A percentile compares a stretch with the other conserved stretches of the same genome.
Conservation (phyloP, 2,888 invertebrate genomes). For the Mimumesa dahlbomi region DNA sequence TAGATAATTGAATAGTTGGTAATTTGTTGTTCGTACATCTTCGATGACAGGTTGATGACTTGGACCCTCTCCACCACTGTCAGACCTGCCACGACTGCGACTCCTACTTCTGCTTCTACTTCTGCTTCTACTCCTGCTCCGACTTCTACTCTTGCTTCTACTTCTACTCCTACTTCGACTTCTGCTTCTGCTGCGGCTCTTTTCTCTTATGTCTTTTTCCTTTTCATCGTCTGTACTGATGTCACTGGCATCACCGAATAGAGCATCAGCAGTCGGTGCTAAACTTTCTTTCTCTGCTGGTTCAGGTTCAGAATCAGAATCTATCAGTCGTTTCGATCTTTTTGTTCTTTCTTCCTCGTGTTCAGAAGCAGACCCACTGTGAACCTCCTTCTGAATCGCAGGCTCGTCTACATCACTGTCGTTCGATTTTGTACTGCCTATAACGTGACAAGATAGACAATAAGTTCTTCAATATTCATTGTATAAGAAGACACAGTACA, state of each 20-base stretch:
- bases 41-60: conserved; percentile 68
- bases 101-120: conserved; percentile 74
- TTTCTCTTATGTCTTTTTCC: conserved; percentile 74
- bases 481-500: background rate
- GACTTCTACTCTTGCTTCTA: conserved; percentile 74
- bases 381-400: conserved; percentile 76
- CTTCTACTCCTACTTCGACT: conserved; percentile 81
- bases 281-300: conserved; percentile 75
- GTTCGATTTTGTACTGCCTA: conserved; percentile 74
- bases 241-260: conserved; percentile 96
- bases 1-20: background rate
- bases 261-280: conserved; percentile 88
- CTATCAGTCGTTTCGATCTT: conserved; percentile 83
- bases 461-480: no score
- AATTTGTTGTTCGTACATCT: conserved; percentile 63
- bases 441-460: conserved; percentile 4
- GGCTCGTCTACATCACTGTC: conserved; percentile 73
- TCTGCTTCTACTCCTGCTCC: conserved; percentile 77
- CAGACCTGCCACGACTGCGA: conserved; percentile 72
- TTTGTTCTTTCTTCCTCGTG: conserved; percentile 71
- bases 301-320: conserved; percentile 79
- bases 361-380: conserved; percentile 72
- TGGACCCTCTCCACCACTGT: conserved; percentile 74
- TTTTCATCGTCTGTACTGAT: conserved; percentile 93
- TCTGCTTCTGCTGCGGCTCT: conserved; percentile 82